Conservation (phyloP, 2,797 vertebrate genomes). For the Hippopotamyrus pictus region DNA sequence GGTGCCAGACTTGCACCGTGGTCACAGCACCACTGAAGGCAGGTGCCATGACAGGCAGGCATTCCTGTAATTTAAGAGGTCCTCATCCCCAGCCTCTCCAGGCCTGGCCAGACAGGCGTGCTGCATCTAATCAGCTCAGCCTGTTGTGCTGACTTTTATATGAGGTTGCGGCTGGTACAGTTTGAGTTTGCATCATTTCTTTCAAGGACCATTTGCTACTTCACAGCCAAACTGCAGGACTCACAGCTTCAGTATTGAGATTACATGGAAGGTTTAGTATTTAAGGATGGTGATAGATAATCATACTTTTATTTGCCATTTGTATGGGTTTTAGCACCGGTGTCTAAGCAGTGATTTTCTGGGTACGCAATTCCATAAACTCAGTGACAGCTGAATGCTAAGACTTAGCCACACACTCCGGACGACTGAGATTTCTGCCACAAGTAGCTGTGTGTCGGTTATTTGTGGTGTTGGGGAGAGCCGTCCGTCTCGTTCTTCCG, state of each 20-base stretch:
- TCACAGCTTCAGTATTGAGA: slow-evolving; percentile 14
- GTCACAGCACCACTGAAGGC: background rate
- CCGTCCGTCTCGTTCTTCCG: background rate
- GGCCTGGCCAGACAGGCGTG: background rate
- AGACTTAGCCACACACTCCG: slow-evolving; percentile 26
- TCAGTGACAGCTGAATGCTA: slow-evolving; percentile 68
- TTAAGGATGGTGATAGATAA: background rate
- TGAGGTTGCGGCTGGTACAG: background rate
- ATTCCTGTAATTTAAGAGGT: background rate
- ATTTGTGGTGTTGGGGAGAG: background rate
- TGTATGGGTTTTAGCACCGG: background rate
- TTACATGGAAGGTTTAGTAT: slow-evolving; percentile 42
- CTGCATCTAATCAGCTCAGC: background rate
- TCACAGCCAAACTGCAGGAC: background rate
- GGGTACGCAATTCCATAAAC: slow-evolving; percentile 65
- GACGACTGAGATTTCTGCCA: slow-evolving; percentile 56
- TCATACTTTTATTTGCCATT: background rate
- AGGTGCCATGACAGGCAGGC: background rate
- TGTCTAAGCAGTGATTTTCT: slow-evolving; percentile 61
- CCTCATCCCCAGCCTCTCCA: background rate
- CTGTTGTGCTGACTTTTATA: background rate
- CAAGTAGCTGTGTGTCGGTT: slow-evolving; percentile 35
- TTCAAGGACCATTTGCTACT: background rate
- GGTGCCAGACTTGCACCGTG: background rate
- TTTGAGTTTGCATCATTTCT: background rate